phyloP scores from a whole-genome alignment of 2,113 vertebrate genomes.

The Donacobius atricapilla region DNA sequence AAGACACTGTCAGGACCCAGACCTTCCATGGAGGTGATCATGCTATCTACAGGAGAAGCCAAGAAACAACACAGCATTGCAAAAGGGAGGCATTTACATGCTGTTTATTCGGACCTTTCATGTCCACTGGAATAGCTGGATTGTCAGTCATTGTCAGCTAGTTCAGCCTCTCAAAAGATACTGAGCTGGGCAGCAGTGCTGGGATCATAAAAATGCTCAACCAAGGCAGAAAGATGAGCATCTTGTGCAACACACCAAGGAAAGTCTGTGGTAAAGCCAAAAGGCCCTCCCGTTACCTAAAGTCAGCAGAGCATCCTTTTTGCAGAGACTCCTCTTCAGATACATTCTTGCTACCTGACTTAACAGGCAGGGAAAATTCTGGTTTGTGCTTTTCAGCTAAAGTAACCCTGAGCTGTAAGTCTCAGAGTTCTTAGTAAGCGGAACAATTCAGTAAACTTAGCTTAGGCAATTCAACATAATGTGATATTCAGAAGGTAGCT shows the following conservation, averaged over 20 bases:
- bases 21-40: conserved; percentile 90
- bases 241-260: accelerated
- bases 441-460: background rate
- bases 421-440: background rate
- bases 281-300: background rate
- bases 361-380: background rate
- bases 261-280: background rate
- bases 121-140: background rate
- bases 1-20: conserved; percentile 94
- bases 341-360: background rate
- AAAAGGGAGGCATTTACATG: background rate
- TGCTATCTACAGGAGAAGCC: conserved; percentile 77
- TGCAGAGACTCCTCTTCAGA: background rate
- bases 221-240: background rate
- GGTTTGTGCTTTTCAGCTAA: background rate
- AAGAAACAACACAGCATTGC: conserved; percentile 12
- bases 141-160: accelerated
- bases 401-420: background rate
- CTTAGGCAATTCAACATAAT: background rate
- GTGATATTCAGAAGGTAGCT: background rate
- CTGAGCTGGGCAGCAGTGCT: background rate
- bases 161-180: background rate
- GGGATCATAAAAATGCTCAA: background rate
- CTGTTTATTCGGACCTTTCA: background rate
- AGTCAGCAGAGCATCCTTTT: background rate